Evolutionary conservation across 2,888 invertebrate species (phyloP).

Genomic region (Caenorhabditis sp.): DNA sequence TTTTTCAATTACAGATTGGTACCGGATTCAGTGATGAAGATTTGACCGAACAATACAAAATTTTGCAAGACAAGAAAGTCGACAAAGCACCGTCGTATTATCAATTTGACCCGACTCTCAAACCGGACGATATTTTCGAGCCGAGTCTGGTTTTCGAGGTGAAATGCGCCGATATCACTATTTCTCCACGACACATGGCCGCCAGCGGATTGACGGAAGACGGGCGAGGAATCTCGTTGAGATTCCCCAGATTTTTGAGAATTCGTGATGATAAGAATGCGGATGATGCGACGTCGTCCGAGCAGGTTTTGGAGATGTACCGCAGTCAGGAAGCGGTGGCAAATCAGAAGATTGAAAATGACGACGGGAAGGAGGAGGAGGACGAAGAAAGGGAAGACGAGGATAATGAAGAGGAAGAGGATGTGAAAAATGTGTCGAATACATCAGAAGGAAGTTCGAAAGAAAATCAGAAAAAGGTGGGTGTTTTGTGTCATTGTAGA

Average conservation of each 20-base stretch:
- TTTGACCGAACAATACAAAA: constrained; percentile 80
- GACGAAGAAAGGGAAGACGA: constrained; percentile 6
- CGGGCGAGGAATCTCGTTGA: constrained; percentile 79
- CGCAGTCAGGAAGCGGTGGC: constrained; percentile 87
- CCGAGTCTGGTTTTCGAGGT: constrained; percentile 88
- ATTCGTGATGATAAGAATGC: constrained; percentile 88
- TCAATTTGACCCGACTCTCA: constrained; percentile 79
- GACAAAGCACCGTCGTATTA: constrained; percentile 77
- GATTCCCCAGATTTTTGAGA: constrained; percentile 91
- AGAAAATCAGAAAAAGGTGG: constrained; percentile 18
- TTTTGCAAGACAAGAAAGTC: constrained; percentile 82
- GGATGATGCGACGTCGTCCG: constrained; percentile 89
- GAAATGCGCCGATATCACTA: constrained; percentile 93
- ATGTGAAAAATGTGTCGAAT: constrained; percentile 22
- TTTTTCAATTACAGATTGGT: constrained; percentile 75
- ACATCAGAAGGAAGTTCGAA: constrained; percentile 30
- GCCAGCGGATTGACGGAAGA: constrained; percentile 79
- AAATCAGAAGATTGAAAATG: constrained; percentile 60
- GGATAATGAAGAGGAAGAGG: constrained; percentile 10
- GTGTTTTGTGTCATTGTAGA: no score
- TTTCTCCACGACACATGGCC: constrained; percentile 91
- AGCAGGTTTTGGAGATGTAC: constrained; percentile 80
- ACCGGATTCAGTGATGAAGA: constrained; percentile 93
- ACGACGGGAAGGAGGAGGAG: constrained; percentile 44
- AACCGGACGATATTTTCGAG: constrained; percentile 88